phyloP scores from a whole-genome alignment of 35 echinoderm and acorn worm genomes.

The Apostichopus japonicus region DNA sequence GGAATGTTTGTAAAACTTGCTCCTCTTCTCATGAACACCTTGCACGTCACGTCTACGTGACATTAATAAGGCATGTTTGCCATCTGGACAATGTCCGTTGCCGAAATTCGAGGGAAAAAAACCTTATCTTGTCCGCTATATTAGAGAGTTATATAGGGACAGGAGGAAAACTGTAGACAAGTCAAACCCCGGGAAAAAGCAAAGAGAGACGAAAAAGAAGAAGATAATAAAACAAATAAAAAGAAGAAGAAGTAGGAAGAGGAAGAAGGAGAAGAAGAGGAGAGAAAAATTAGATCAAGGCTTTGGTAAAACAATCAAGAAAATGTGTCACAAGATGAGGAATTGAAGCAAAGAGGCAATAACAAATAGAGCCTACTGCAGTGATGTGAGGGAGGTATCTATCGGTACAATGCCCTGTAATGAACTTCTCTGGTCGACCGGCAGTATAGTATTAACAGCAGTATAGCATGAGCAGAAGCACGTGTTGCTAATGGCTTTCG shows the following conservation, averaged over 20 bases:
- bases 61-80: neutral
- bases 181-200: neutral
- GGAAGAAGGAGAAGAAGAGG: neutral
- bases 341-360: neutral
- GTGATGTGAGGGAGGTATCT: neutral
- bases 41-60: conserved; percentile 4
- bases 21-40: neutral
- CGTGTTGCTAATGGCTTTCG: conserved; percentile 53
- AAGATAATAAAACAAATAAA: neutral
- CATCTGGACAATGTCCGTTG: conserved; percentile 19
- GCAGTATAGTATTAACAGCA: neutral
- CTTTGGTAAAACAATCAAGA: conserved; percentile 27
- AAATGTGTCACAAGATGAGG: conserved; percentile 3
- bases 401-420: conserved; percentile 45
- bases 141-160: too few species aligned
- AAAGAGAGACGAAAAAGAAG: neutral
- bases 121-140: too few species aligned
- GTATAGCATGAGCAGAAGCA: neutral
- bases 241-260: neutral
- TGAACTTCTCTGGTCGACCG: conserved; percentile 24
- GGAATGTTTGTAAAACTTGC: too few species aligned
- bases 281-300: conserved; percentile 29
- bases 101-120: too few species aligned
- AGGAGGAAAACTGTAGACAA: too few species aligned
- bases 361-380: neutral